phyloP scores from a whole-genome alignment of 2,113 vertebrate species.

The Saccopteryx bilineata region DNA sequence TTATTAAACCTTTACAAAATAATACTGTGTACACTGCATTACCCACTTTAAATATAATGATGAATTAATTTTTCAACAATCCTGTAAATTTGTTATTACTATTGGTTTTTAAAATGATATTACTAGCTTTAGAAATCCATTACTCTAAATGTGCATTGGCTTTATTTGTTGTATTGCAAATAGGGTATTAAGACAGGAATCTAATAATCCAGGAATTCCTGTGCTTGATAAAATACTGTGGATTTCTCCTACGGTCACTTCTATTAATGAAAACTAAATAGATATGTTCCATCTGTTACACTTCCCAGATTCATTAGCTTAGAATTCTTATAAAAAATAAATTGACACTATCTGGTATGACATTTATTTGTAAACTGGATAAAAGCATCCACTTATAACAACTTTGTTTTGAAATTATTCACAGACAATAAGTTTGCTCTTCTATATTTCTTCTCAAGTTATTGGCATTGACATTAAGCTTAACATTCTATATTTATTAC shows the following conservation, averaged over 20 bases:
- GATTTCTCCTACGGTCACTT: background rate
- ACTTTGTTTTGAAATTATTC: background rate
- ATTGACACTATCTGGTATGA: background rate
- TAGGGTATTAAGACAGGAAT: background rate
- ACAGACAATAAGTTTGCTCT: background rate
- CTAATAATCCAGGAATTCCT: background rate
- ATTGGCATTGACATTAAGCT: background rate
- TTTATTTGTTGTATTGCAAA: constrained; percentile 32
- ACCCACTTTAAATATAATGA: background rate
- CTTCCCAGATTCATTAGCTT: background rate
- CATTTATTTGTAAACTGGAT: constrained; percentile 4
- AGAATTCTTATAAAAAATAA: constrained; percentile 1
- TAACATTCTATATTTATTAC: background rate
- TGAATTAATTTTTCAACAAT: background rate
- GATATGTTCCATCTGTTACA: background rate
- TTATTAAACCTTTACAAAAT: background rate
- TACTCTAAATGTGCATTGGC: background rate
- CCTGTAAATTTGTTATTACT: background rate
- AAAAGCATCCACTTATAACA: background rate
- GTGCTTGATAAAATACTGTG: background rate
- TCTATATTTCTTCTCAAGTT: background rate
- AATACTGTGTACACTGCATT: background rate
- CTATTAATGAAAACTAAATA: background rate
- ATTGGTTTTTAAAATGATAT: constrained; percentile 4
- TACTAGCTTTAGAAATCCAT: constrained; percentile 12